Percentiles rank a stretch among this genome's conserved stretches.
Conservation (phyloP, 2,888 invertebrate genomes). For the Drosophila antonietae region DNA sequence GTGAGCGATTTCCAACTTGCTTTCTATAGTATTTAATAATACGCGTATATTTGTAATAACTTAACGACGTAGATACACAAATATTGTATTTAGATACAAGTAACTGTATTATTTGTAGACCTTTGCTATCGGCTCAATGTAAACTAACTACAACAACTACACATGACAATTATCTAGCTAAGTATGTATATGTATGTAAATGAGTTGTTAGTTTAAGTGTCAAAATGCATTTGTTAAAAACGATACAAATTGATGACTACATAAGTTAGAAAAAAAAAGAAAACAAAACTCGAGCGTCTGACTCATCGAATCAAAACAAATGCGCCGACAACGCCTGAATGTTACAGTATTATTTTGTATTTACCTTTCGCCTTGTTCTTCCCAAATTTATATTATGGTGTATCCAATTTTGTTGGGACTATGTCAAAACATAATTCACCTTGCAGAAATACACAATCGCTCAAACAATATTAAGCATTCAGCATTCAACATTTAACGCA, state of each 20-base stretch:
- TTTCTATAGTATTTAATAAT: slow-evolving; percentile 44
- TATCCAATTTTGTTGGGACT: slow-evolving; percentile 44
- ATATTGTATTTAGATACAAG: slow-evolving; percentile 6
- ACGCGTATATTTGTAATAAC: slow-evolving; percentile 30
- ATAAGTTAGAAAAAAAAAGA: background rate
- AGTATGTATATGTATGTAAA: slow-evolving; percentile 22
- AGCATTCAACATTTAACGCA: slow-evolving; percentile 28
- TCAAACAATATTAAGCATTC: slow-evolving; percentile 17
- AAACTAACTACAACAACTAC: slow-evolving; percentile 17
- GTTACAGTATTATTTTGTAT: slow-evolving; percentile 29
- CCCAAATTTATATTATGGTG: slow-evolving; percentile 11
- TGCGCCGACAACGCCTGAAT: slow-evolving; percentile 46
- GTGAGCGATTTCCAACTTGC: slow-evolving; percentile 51
- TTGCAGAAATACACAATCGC: slow-evolving; percentile 31
- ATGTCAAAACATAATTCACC: slow-evolving; percentile 37
- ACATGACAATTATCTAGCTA: slow-evolving; percentile 25
- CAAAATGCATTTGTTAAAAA: slow-evolving; percentile 57
- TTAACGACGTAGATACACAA: slow-evolving; percentile 61
- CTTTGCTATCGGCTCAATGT: slow-evolving; percentile 9
- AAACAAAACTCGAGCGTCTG: slow-evolving; percentile 43
- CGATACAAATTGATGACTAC: slow-evolving; percentile 31
- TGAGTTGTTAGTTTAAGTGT: slow-evolving; percentile 51
- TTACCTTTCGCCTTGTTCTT: slow-evolving; percentile 56
- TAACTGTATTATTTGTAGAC: slow-evolving; percentile 45
- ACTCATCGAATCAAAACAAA: slow-evolving; percentile 53